Evolutionary conservation across 1,140 invertebrate species (phyloP).

Genomic region (Sycobia sp.): DNA sequence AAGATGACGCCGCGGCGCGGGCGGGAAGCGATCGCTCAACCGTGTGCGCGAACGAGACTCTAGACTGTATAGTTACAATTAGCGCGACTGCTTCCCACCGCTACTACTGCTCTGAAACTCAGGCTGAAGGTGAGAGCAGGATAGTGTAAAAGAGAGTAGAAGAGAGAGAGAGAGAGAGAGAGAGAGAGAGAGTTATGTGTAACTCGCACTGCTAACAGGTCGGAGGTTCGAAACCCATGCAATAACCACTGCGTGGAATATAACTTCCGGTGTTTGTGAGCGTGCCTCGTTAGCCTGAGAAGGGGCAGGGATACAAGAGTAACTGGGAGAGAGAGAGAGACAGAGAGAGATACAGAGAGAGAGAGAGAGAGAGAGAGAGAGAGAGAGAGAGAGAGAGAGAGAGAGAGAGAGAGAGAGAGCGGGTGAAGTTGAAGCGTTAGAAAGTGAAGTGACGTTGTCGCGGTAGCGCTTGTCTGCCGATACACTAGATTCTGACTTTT

Average conservation of each 20-base stretch:
- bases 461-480: not conserved
- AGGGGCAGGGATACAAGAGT: slow-evolving; percentile 6
- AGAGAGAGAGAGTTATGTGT: slow-evolving; percentile 22
- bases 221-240: slow-evolving; percentile 23
- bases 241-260: slow-evolving; percentile 29
- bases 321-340: too few relatives aligned
- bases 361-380: not conserved
- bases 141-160: not conserved
- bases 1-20: too few relatives aligned
- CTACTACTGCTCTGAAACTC: slow-evolving; percentile 12
- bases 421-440: too few relatives aligned
- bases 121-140: slow-evolving; percentile 1
- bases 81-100: slow-evolving; percentile 13
- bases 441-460: slow-evolving; percentile 10
- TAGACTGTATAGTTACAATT: slow-evolving; percentile 28
- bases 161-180: not conserved
- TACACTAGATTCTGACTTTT: too few relatives aligned
- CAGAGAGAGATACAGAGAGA: too few relatives aligned
- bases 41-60: not conserved
- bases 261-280: slow-evolving; percentile 37
- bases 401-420: not conserved
- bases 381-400: not conserved
- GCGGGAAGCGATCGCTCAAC: too few relatives aligned
- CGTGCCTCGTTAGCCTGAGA: slow-evolving; percentile 33
- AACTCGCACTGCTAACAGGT: slow-evolving; percentile 31